Base-by-base conservation (phyloP, 2,113 vertebrate species). In the Cyprinodon brontotheroides region DNA sequence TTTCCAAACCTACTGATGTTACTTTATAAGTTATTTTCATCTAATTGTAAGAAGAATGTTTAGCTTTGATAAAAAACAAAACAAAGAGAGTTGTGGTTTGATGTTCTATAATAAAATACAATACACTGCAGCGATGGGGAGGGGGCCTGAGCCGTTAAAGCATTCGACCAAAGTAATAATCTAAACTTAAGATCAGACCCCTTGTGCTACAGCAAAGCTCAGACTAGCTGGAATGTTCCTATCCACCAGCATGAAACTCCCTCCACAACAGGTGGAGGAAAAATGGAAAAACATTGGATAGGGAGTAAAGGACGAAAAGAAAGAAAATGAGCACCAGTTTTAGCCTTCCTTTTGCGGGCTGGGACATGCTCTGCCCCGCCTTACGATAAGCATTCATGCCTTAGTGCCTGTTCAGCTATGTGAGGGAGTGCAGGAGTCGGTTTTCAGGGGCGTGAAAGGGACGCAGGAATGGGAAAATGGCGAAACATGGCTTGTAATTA, bases 301-400 rank as follows among this genome's bases (percentile, higher is more conserved):
- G 53, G 74, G 74, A 80, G 77, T 41, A 50, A 86, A 77, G 0
- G 77, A 84, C 77, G 72, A 88, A 81, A 81, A 87, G 77, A 89
- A 75, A 41, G 68, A 68, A 66, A 71, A 66, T 7, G 74, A 91
- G 85, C 91, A 93, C 92, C 92, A 92, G 92, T 88, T 92, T 86
- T 81, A 38, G 50, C 74, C 79, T 81, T 81, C 65, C 48, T 65
- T 75, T 61, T 72, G 83, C 87, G 36, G 72, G 89, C 83, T 43
- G 60, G 47, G 87, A 79, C 87, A 86, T 78, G 89, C 74, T 79
- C 70, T 59, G 74, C 79, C 70, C 74, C 60, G 10, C 90, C 84
- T 77, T 61, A 53, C 81, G 78, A 81, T 80, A 79, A 78, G 77
- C 79, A 69, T 64, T 86, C 77, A 78, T 47, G 59, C 76, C 61